Base-by-base conservation (phyloP, 2,888 invertebrate species). In the Sphinx pinastri region DNA sequence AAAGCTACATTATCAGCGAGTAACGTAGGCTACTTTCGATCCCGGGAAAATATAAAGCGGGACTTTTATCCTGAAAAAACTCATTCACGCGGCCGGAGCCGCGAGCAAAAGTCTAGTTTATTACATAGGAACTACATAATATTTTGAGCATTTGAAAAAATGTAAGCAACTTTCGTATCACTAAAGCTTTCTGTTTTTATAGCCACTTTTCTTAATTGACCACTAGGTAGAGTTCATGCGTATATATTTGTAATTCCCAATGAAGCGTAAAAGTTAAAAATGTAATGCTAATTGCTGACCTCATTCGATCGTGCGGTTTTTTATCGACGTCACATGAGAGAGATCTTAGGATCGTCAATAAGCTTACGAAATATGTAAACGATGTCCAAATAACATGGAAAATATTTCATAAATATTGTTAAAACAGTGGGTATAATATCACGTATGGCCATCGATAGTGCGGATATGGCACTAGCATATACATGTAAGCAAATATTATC, bases 151-250 rank as follows among this genome's bases (percentile, higher is more conserved):
- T 38, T 82, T 83, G 81, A 81, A 80, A 80, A 82, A 79, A 79
- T 74, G 31, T 25, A 78, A 79, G 79, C 75, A 77, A 84, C 85
- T 87, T 86, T 86, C 85, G 81, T 81, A 75, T 76, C 73, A 72
- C 73, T 71, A 72, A 74, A 76, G 76, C 74, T 77, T 76, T 73
- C 76, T 76, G 76, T 79, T 82, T 81, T 80, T 80, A 80, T 77
- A 79, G 75, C 75, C 74, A 72, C 79, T 84, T 83, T 82, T 82
- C 75, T 83, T 81, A 75, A 13, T 54, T 54, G 54, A 59, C 16
- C 51, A 31, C 54, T 25, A n/a, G 45, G 19, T n/a, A 52, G 31
- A 59, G 31, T 51, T 51, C 10, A 38, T 59, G 31, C 7, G 14
- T 31, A 54, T 31, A 38, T 59, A 59, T 51, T 52, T 69, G 16